A percentile compares a stretch with the other conserved stretches of the same genome.
These are phyloP conservation scores for Brevipalpus yothersi DNA, from an alignment of 1,140 invertebrate genomes.

Conservation along the genomic window DNA sequence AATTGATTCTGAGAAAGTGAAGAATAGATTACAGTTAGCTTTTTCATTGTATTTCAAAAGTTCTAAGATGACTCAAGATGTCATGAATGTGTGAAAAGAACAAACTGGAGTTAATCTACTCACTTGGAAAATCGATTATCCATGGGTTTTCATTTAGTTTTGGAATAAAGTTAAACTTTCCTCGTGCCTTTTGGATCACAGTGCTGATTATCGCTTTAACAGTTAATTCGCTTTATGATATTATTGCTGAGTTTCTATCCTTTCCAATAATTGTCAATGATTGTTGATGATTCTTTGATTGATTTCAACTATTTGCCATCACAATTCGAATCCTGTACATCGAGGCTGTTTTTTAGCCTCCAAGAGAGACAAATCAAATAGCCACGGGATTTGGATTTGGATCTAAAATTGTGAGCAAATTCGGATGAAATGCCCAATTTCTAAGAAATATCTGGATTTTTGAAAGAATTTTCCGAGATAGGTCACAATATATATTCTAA, in stretches of 20 bases:
- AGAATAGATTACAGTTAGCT: no score
- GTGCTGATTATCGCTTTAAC: constrained; percentile 6
- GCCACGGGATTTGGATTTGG: no score
- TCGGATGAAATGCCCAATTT: constrained; percentile 3
- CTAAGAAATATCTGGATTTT: constrained; percentile 6
- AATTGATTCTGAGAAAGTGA: no score
- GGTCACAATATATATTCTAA: not conserved
- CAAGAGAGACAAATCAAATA: constrained; percentile 4
- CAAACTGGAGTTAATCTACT: no score
- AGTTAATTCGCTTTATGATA: constrained; percentile 1
- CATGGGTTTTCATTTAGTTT: constrained; percentile 5
- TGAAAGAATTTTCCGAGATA: not conserved
- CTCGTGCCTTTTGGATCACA: constrained; percentile 4
- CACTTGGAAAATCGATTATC: constrained; percentile 6
- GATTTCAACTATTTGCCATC: constrained; percentile 17
- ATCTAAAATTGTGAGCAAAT: constrained; percentile 7
- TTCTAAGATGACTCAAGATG: no score
- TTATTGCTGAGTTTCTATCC: constrained; percentile 9
- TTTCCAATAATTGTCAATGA: constrained; percentile 11
- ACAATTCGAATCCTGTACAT: constrained; percentile 19
- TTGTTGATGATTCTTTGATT: constrained; percentile 11
- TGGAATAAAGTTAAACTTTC: not conserved
- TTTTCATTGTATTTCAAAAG: no score
- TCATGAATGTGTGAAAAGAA: no score
- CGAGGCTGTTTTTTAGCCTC: constrained; percentile 6